Conservation (phyloP, 2,113 vertebrate genomes). For the Struthidea cinerea region DNA sequence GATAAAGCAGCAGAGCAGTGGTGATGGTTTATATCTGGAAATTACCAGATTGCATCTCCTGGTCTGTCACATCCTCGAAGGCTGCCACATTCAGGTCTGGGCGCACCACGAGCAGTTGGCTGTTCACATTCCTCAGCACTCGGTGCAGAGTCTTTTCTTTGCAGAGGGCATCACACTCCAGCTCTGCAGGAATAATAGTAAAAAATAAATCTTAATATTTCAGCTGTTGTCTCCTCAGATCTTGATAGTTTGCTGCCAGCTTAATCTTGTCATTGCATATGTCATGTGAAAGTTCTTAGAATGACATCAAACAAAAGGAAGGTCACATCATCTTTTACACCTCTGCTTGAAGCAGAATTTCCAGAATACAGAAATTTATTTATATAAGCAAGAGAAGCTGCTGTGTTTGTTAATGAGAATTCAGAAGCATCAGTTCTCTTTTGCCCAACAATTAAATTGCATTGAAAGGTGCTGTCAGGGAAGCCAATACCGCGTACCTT, state of each 20-base stretch:
- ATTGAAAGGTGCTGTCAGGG: not conserved
- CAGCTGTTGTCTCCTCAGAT: not conserved
- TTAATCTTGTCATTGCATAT: not conserved
- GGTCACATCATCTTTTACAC: not conserved
- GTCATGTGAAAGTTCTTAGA: not conserved
- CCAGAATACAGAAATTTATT: not conserved
- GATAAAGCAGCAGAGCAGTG: not conserved
- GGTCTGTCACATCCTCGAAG: slow-evolving; percentile 64
- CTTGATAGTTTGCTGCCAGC: not conserved
- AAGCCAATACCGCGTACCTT: not conserved
- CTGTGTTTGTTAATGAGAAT: not conserved
- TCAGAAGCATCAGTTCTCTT: not conserved
- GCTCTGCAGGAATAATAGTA: not conserved
- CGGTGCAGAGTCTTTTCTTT: not conserved
- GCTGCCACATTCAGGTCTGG: not conserved
- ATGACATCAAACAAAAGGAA: not conserved
- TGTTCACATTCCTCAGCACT: slow-evolving; percentile 54
- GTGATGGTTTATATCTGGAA: not conserved
- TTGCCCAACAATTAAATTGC: not conserved
- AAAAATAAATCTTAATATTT: not conserved
- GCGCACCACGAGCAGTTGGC: slow-evolving; percentile 63
- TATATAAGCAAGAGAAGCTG: not conserved
- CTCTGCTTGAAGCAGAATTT: not conserved
- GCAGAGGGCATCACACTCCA: slow-evolving; percentile 67
- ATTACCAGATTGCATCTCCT: slow-evolving; percentile 50